Evolutionary conservation across 2,888 invertebrate genomes (phyloP).

Genomic region (Ryuthela nishihirai): DNA sequence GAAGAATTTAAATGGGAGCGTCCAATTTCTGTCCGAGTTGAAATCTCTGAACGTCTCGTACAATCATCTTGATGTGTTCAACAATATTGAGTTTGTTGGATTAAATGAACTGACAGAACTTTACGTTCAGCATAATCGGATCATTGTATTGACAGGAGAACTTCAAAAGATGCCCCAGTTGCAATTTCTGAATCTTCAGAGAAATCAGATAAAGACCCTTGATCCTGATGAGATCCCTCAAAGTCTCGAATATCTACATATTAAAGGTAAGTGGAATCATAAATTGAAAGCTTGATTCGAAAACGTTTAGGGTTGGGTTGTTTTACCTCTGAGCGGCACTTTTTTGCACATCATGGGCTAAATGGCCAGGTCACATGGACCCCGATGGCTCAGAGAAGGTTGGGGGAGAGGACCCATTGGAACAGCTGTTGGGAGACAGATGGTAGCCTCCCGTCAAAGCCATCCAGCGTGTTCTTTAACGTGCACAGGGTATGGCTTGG

Average conservation of each 20-base stretch:
- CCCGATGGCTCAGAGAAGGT: too few relatives aligned
- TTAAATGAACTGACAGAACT: slow-evolving; percentile 26
- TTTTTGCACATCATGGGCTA: too few relatives aligned
- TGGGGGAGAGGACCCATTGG: too few relatives aligned
- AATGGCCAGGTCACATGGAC: too few relatives aligned
- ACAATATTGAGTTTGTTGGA: slow-evolving; percentile 18
- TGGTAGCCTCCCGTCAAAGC: too few relatives aligned
- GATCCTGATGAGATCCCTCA: slow-evolving; percentile 4
- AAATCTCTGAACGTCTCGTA: slow-evolving; percentile 17
- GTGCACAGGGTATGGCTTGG: too few relatives aligned
- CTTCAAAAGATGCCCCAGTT: slow-evolving; percentile 7
- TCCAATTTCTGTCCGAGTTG: slow-evolving; percentile 9
- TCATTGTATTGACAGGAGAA: not conserved
- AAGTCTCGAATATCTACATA: slow-evolving; percentile 8
- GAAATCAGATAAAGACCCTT: slow-evolving; percentile 13
- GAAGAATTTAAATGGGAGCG: slow-evolving; percentile 8
- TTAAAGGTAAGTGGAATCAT: slow-evolving; percentile 18
- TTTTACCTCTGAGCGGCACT: too few relatives aligned
- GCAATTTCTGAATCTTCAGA: slow-evolving; percentile 11
- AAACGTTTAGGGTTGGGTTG: too few relatives aligned
- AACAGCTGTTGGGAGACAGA: too few relatives aligned
- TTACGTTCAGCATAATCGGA: slow-evolving; percentile 13
- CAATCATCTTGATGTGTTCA: too few relatives aligned
- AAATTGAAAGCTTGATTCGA: too few relatives aligned
- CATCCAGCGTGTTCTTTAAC: too few relatives aligned